Base-by-base conservation (phyloP, 2,113 vertebrate genomes). In the Osmerus eperlanus region DNA sequence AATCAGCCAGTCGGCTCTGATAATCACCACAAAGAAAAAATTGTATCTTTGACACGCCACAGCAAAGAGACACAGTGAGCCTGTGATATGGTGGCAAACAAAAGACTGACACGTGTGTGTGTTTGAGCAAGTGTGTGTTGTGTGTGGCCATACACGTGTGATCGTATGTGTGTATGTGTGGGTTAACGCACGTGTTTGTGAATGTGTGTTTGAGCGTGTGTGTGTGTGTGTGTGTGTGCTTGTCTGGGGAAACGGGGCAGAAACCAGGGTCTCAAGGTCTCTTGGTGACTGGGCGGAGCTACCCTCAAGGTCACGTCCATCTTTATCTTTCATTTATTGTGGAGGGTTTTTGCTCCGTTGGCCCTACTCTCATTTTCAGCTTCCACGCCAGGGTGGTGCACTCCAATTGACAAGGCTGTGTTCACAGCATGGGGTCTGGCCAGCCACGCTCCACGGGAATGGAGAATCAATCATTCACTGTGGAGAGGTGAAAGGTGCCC, bases 381-480 rank as follows among this genome's bases (percentile, higher is more conserved):
- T 73, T 81, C 63, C 74, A 68, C 8, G 77, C 76, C 13, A 21
- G 59, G 73, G 77, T 80, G 78, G 78, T 41, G 67, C 70, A 75
- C 81, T 87, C 69, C 65, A 81, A 67, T 75, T 82, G 83, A 81
- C 80, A 84, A 83, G 87, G 80, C 77, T 68, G 65, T 16, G 74
- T 78, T 82, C 80, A 65, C 74, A 72, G 78, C 73, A 72, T 78
- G 68, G 59, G 70, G 80, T 73, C 75, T 65, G 79, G 74, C 77
- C 78, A 82, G 75, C 60, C 78, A 64, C 59, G 52, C 78, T 78
- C 55, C n/a, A 28, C 32, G 72, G 71, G 73, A 81, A 82, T 52
- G 68, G 75, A 78, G 74, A 82, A 83, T 87, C 82, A 86, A 83
- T 88, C 79, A 81, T 80, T 65, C 66, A 18, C 66, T 77, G 75